Evolutionary conservation across 2,113 vertebrate genomes (phyloP), one percentile per base, ranked within the genome.

Genomic region (Rhinopithecus roxellana): DNA sequence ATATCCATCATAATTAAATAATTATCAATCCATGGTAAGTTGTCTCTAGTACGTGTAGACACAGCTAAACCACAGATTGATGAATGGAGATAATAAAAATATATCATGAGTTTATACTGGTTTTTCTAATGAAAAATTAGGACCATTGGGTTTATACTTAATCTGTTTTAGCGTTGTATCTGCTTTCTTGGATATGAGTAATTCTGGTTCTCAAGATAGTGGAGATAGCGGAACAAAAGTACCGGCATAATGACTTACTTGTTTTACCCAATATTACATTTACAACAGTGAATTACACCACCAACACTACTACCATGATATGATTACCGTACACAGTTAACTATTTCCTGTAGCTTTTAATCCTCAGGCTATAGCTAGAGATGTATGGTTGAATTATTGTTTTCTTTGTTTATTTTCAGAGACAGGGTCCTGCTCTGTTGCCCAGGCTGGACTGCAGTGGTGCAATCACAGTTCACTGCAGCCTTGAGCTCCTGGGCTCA

Each of bases 101-200:
- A 64, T 17, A 67, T 43, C 35, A 67, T 59, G 67, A 89, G 7
- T 85, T 89, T 89, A 77, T 32, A 55, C 35, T 94, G 40, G 12
- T 67, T 96, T 32, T 72, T 88, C 61, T 92, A 92, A 89, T 81
- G 69, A 90, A 86, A 94, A 96, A 82, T 55, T 81, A 96, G 64
- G 17, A 90, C 32, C 10, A 48, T 12, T 96, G 89, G 55, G 23
- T 55, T 95, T 96, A 78, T 94, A 69, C 10, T 84, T 59, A 40
- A 75, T 38, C 11, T 84, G 48, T 55, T 7, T 74, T 72, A 32
- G 61, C 43, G 59, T 80, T 88, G 10, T 64, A 57, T 77, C 40
- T 89, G 38, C 18, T 87, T 90, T 52, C 27, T 64, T 93, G 57
- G 8, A 50, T 74, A 92, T 81, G 40, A 90, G 48, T 59, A 89